Evolutionary conservation across 2,797 vertebrate species (phyloP), one percentile per base, ranked within the genome.

Genomic region (Sarcoramphus papa): DNA sequence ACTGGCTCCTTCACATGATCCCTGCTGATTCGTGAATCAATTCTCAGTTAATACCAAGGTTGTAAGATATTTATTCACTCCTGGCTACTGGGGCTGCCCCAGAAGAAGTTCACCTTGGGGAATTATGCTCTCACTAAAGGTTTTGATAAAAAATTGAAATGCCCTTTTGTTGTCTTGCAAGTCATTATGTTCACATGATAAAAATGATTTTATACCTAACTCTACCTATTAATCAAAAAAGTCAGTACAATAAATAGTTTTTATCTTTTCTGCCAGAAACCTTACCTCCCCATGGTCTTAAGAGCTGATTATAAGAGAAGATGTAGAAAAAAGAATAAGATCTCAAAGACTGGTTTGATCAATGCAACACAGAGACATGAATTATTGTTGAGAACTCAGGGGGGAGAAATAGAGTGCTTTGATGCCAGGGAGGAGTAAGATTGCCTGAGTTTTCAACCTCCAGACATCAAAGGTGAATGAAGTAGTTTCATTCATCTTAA

Each of bases 81-180:
- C 79, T 75, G 85, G 72, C 62, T 64, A 19, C 88, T 23, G 4
- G 50, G 45, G 53, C 19, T 93, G 88, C 90, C 76, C 92, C 75
- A 40, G 6, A 48, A 81, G 41, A 1, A 21, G 59, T 81, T 88
- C 65, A 88, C 69, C 48, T 51, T 72, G 83, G 76, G 84, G 85
- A 65, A 45, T 72, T 50, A 43, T 35, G 76, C 37, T 81, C 76
- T 60, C 35, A 3, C 40, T 20, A n/a, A 75, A 90, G 85, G 80
- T 43, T 93, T 91, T 64, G 88, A 88, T 80, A 84, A 94, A 92
- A 86, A 92, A 90, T 81, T 40, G 50, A 93, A 84, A 75, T 81
- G 90, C 73, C 90, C 74, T 94, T 95, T 92, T 84, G 76, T 92
- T 95, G 83, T 62, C 90, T 73, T 76, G 65, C 62, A 19, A 64